Evolutionary conservation across 1,140 invertebrate species (phyloP).

Genomic region (Octopus sinensis): DNA sequence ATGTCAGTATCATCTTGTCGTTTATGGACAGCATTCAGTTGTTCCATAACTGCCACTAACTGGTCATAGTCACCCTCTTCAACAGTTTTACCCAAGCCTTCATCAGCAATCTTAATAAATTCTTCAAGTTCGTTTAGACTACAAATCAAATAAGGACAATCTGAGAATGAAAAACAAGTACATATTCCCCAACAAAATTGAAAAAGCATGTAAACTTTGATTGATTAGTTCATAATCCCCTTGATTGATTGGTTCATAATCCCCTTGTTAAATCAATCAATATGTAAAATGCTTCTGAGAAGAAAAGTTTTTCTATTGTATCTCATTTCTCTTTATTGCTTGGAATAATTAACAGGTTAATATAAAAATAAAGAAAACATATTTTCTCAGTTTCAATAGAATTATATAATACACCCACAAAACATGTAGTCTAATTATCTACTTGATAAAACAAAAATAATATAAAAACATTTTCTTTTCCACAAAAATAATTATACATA

Average conservation of each 20-base stretch:
- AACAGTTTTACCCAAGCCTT: constrained; percentile 63
- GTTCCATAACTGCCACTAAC: constrained; percentile 55
- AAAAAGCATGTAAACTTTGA: background rate
- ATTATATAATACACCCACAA: too few relatives aligned
- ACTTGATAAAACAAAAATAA: too few relatives aligned
- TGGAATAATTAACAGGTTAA: too few relatives aligned
- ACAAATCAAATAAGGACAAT: background rate
- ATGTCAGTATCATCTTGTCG: constrained; percentile 60
- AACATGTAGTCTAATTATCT: too few relatives aligned
- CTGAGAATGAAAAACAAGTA: background rate
- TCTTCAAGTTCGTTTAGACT: constrained; percentile 58
- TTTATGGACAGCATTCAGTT: constrained; percentile 55
- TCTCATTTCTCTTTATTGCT: too few relatives aligned
- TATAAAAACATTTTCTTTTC: too few relatives aligned
- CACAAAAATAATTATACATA: too few relatives aligned
- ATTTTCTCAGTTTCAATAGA: too few relatives aligned
- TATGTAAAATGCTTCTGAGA: too few relatives aligned
- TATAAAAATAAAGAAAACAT: too few relatives aligned
- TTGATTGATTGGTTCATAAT: background rate
- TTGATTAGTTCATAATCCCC: background rate
- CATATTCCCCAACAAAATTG: background rate
- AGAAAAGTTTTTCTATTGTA: too few relatives aligned
- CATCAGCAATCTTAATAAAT: constrained; percentile 63
- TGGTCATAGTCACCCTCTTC: constrained; percentile 56
- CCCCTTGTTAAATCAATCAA: background rate